Base-by-base conservation (phyloP, 2,797 vertebrate genomes). In the Phaenicophaeus curvirostris region DNA sequence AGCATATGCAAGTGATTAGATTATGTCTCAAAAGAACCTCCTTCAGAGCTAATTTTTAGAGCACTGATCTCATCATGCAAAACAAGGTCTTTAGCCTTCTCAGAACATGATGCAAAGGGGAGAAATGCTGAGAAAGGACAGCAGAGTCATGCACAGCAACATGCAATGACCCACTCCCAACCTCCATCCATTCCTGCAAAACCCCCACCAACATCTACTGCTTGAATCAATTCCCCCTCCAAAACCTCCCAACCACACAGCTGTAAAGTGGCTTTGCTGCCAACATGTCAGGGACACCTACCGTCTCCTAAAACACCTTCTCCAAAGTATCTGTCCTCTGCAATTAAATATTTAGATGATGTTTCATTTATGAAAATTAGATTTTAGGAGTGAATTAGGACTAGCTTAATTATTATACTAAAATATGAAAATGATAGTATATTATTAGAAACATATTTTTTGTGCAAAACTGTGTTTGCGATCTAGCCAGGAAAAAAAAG, bases 381-480 rank as follows among this genome's bases (percentile, higher is more conserved):
- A 61, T 93, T 94, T 97, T 91, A 72, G 86, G 80, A 63, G 35
- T 89, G 91, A 97, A 97, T 96, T 96, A 96, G 83, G 58, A 41
- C 66, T 88, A 73, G 85, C 77, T 95, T 96, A 97, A 96, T 96
- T 96, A 94, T 96, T 96, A 76, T 74, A 94, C 59, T 93, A 75
- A 95, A 96, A 66, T 86, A 96, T 85, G 86, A 92, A 95, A 94
- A 91, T 81, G 37, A 90, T 93, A 76, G 89, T 89, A 85, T 96
- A 95, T 95, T 95, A 94, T 95, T 97, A 95, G 93, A 96, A 94
- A 92, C 93, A 91, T 95, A 96, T 96, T 94, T 96, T 96, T 95
- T 77, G 92, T 92, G 87, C 86, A 94, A 89, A 96, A 94, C 80
- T 54, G 20, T 94, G 69, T 94, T 95, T 96, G 92, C 5, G 1